A percentile compares a stretch with the other conserved stretches of the same genome.
phyloP scores from a whole-genome alignment of 1,140 invertebrate species.

The Drosophila asahinai region DNA sequence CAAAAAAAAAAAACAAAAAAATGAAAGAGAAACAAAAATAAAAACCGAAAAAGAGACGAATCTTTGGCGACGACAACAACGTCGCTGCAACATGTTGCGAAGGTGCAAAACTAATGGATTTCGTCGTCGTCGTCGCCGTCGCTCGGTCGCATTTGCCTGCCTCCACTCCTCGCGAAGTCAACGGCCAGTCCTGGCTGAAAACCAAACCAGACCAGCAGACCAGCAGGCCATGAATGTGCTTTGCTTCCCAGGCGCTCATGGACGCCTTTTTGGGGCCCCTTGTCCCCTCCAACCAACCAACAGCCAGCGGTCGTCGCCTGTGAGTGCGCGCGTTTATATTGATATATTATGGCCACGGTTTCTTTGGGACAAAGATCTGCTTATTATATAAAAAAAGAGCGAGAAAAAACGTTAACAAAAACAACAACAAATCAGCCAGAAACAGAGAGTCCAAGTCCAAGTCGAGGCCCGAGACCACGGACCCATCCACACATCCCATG shows the following conservation, averaged over 20 bases:
- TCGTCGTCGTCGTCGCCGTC: slow-evolving; percentile 70
- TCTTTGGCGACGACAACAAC: slow-evolving; percentile 50
- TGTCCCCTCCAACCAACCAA: not conserved
- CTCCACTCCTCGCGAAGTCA: slow-evolving; percentile 46
- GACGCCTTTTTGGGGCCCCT: slow-evolving; percentile 36
- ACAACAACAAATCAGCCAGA: slow-evolving; percentile 69
- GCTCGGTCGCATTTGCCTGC: slow-evolving; percentile 61
- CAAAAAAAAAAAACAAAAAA: slow-evolving; percentile 12
- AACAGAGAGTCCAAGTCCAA: slow-evolving; percentile 55
- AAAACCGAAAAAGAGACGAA: slow-evolving; percentile 44
- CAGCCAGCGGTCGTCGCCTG: slow-evolving; percentile 16
- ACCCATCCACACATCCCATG: slow-evolving; percentile 59
- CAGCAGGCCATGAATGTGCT: slow-evolving; percentile 70
- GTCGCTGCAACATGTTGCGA: slow-evolving; percentile 79
- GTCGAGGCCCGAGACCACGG: slow-evolving; percentile 43
- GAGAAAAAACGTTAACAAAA: slow-evolving; percentile 60
- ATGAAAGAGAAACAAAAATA: slow-evolving; percentile 13
- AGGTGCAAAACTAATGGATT: slow-evolving; percentile 84
- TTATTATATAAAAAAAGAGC: slow-evolving; percentile 82
- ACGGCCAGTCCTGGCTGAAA: slow-evolving; percentile 61
- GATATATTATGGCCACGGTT: slow-evolving; percentile 84
- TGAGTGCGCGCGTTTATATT: slow-evolving; percentile 77
- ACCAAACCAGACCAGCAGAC: slow-evolving; percentile 37
- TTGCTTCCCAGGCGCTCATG: slow-evolving; percentile 79
- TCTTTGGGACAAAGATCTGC: slow-evolving; percentile 85